phyloP scores from a whole-genome alignment of 2,888 invertebrate genomes.

The Norana najaformis region DNA sequence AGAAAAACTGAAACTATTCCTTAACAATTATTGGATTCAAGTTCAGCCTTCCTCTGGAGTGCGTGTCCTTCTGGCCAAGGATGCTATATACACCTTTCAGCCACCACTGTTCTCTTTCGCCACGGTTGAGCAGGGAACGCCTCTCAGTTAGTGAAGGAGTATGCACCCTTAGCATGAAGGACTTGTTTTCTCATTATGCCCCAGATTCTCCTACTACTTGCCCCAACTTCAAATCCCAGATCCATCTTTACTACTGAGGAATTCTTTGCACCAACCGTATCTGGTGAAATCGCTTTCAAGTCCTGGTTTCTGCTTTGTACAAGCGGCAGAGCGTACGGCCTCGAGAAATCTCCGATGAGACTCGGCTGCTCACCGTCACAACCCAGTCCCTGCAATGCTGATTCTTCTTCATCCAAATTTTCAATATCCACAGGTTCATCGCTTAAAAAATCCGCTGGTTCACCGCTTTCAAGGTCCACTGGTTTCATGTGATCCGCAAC shows the following conservation, averaged over 20 bases:
- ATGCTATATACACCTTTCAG: too few relatives aligned
- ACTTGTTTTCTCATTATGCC: too few relatives aligned
- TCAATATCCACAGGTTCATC: neutral
- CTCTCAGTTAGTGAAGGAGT: too few relatives aligned
- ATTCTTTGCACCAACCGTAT: conserved; percentile 48
- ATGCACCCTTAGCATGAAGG: too few relatives aligned
- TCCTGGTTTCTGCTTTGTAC: conserved; percentile 53
- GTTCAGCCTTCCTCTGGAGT: too few relatives aligned
- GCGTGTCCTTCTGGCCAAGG: too few relatives aligned
- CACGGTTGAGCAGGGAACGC: too few relatives aligned
- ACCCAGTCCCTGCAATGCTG: neutral
- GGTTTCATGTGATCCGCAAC: neutral
- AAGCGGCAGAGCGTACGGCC: conserved; percentile 52
- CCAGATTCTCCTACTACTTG: too few relatives aligned
- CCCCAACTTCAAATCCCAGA: too few relatives aligned
- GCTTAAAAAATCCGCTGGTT: neutral
- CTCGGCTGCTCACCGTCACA: conserved; percentile 29
- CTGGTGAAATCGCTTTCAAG: conserved; percentile 54
- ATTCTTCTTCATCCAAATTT: neutral
- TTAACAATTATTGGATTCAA: too few relatives aligned
- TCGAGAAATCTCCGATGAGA: conserved; percentile 53
- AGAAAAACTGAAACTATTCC: too few relatives aligned
- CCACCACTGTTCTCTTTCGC: too few relatives aligned
- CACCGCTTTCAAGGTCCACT: neutral
- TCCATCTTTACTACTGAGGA: neutral